These are phyloP conservation scores for Lamprotornis superbus DNA, from an alignment of 2,113 vertebrate genomes.

Conservation along the genomic window DNA sequence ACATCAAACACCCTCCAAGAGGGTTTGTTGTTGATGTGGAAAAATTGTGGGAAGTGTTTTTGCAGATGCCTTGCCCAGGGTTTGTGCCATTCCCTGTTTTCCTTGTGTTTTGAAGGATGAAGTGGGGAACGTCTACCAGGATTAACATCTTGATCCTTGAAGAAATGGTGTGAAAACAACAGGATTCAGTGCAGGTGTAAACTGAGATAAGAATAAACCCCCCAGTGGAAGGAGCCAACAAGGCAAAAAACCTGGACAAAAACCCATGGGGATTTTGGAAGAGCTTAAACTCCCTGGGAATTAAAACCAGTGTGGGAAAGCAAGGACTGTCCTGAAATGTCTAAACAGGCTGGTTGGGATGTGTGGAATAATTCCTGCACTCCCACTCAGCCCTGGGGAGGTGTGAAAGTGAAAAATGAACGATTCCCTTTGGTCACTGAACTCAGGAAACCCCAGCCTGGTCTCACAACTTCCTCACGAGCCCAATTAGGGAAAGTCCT, in stretches of 20 bases:
- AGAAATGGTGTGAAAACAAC: background rate
- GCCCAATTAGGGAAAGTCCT: background rate
- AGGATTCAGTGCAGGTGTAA: background rate
- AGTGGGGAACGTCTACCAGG: background rate
- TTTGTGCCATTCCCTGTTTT: background rate
- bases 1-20: background rate
- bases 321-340: background rate
- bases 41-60: background rate
- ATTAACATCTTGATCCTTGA: background rate
- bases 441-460: background rate
- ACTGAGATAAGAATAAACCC: background rate
- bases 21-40: background rate
- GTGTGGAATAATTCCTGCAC: background rate
- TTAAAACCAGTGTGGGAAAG: background rate
- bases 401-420: background rate
- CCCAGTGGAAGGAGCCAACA: background rate
- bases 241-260: background rate
- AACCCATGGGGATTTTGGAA: background rate
- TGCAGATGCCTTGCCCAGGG: background rate
- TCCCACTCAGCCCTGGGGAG: background rate
- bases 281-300: background rate
- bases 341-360: background rate
- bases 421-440: background rate
- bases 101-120: background rate
- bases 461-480: background rate